These are phyloP conservation scores for Hycleus phaleratus DNA, from an alignment of 1,140 invertebrate genomes.

Conservation along the genomic window DNA sequence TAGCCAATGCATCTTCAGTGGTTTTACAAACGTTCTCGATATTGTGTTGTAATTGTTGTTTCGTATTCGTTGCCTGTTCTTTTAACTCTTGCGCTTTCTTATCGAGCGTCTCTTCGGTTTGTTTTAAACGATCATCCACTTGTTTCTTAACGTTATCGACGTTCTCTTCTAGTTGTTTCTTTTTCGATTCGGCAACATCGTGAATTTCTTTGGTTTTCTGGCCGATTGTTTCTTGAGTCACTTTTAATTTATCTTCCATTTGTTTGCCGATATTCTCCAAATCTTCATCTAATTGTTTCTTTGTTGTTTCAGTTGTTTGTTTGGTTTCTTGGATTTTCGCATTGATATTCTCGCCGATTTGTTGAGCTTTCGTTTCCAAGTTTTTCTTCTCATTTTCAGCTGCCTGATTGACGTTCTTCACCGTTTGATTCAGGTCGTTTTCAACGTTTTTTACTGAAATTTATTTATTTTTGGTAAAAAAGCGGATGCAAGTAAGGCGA, in stretches of 20 bases:
- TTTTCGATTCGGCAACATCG: conserved; percentile 15
- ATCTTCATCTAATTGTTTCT: conserved; percentile 3
- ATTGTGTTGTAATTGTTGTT: too few species aligned
- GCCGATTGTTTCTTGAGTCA: conserved; percentile 13
- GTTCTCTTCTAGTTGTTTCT: conserved; percentile 16
- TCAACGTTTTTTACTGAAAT: background rate
- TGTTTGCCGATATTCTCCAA: conserved; percentile 5
- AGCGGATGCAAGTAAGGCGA: background rate
- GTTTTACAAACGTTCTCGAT: background rate
- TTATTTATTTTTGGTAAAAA: background rate
- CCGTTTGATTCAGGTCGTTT: background rate
- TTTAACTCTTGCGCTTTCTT: background rate
- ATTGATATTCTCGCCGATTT: background rate
- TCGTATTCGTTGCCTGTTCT: too few species aligned
- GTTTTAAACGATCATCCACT: conserved; percentile 20
- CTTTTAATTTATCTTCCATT: conserved; percentile 18
- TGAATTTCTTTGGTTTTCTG: conserved; percentile 11
- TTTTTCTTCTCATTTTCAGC: background rate
- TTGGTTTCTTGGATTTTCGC: background rate
- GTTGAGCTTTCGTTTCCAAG: background rate
- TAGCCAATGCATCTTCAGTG: background rate
- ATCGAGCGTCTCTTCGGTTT: conserved; percentile 15
- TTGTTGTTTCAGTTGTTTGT: conserved; percentile 9
- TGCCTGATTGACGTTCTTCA: background rate
- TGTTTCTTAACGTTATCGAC: conserved; percentile 14